Evolutionary conservation across 2,888 invertebrate genomes (phyloP), one percentile per base, ranked within the genome.

Genomic region (Agrochola lychnidis): DNA sequence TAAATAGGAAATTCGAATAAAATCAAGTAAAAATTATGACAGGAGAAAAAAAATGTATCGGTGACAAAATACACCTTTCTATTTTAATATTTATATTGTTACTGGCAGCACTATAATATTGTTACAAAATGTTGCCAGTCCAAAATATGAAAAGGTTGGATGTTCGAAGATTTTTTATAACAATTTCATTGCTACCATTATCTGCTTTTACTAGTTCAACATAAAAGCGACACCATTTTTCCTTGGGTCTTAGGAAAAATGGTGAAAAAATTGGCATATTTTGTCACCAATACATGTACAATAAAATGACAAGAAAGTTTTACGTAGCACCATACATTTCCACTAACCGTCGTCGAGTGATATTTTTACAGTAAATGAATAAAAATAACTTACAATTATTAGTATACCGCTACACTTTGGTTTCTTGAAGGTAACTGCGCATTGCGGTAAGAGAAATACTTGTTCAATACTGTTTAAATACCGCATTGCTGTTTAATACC

Each of bases 281-380:
- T 70, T 73, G 67, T 61, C 73, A 75, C 22, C 42, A 42, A 62
- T 40, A 68, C 40, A 0, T 12, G 1, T 66, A 67, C 4, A 79
- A 79, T 51, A 78, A 66, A 74, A 76, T 40, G 67, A 59, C 67
- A 76, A 70, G 81, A 81, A 74, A 64, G 12, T 77, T 61, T 76
- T 71, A 76, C 80, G 63, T 88, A 89, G 89, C 89, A 89, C 89
- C 89, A 84, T 83, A 78, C 73, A 87, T 82, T 86, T 79, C 74
- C 89, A 88, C 89, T 87, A 88, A 88, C 87, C 82, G 68, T 79
- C 42, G 83, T 80, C 42, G 83, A 86, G 86, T 71, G 77, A 76
- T 75, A 79, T 79, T 69, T 79, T 69, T 68, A 82, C 45, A 80
- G 69, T 56, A 79, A 72, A 64, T 53, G 1, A 78, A 75, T 14